phyloP scores from a whole-genome alignment of 2,113 vertebrate species.

The Oxyruncus cristatus region DNA sequence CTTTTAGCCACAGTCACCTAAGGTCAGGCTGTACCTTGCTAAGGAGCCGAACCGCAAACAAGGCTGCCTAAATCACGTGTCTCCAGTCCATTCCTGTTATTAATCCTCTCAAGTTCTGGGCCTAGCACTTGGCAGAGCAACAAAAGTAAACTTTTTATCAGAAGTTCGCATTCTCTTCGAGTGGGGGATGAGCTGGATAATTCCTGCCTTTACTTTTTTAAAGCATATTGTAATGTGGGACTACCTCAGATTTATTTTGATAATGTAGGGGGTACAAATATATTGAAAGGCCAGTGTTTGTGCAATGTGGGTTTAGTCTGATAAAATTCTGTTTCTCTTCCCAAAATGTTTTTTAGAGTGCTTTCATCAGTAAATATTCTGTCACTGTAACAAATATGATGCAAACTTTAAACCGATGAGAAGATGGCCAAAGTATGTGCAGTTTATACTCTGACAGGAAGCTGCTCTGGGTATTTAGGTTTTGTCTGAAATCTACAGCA shows the following conservation, averaged over 20 bases:
- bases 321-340: not conserved
- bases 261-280: not conserved
- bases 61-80: slow-evolving; percentile 27
- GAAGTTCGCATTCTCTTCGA: slow-evolving; percentile 16
- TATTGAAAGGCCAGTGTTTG: not conserved
- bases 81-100: slow-evolving; percentile 33
- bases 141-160: slow-evolving; percentile 24
- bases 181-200: not conserved
- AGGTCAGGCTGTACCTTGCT: slow-evolving; percentile 71
- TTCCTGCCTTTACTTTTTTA: not conserved
- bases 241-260: not conserved
- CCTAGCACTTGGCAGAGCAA: slow-evolving; percentile 35
- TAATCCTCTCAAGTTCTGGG: slow-evolving; percentile 53
- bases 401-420: not conserved
- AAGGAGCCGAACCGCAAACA: slow-evolving; percentile 53
- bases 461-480: not conserved
- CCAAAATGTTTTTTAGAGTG: not conserved
- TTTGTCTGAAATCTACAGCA: not conserved
- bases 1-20: slow-evolving; percentile 63
- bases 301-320: not conserved
- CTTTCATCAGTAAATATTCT: not conserved
- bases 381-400: not conserved
- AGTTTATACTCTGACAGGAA: not conserved
- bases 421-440: not conserved
- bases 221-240: not conserved